These are phyloP conservation scores for Drosophila willistoni DNA, from an alignment of 1,140 invertebrate species.

Conservation along the genomic window DNA sequence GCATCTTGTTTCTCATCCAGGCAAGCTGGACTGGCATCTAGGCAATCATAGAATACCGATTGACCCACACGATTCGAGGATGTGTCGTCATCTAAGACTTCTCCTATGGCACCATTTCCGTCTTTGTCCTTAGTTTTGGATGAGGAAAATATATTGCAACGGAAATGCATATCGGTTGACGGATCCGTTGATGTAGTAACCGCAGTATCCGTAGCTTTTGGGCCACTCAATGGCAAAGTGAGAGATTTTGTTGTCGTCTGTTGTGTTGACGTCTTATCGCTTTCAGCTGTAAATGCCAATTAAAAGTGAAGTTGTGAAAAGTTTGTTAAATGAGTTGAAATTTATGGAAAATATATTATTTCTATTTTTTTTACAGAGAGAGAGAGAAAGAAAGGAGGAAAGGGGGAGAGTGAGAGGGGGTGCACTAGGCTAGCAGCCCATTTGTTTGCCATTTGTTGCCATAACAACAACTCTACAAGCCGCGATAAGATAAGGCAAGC, in stretches of 20 bases:
- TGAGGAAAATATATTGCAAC: constrained; percentile 62
- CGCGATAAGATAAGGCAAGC: constrained; percentile 59
- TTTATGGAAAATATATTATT: constrained; percentile 44
- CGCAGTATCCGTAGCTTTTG: constrained; percentile 33
- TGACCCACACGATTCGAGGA: constrained; percentile 82
- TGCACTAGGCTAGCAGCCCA: constrained; percentile 1
- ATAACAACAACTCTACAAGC: constrained; percentile 64
- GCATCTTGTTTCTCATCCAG: constrained; percentile 89
- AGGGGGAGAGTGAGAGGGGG: not conserved
- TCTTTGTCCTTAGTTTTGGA: constrained; percentile 59
- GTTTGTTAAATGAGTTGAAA: constrained; percentile 49
- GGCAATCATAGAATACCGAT: constrained; percentile 84
- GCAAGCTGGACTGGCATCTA: constrained; percentile 84
- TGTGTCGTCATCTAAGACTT: constrained; percentile 50
- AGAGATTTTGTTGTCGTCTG: constrained; percentile 66
- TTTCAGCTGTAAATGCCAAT: constrained; percentile 39
- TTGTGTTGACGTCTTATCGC: constrained; percentile 40
- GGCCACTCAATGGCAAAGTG: constrained; percentile 70
- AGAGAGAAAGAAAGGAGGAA: not conserved
- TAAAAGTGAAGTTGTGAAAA: constrained; percentile 34
- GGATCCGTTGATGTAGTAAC: constrained; percentile 41
- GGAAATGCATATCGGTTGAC: constrained; percentile 63
- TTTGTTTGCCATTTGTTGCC: constrained; percentile 69
- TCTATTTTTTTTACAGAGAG: constrained; percentile 2
- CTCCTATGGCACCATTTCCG: constrained; percentile 45